Base-by-base conservation (phyloP, 1,140 invertebrate genomes). In the Physella acuta region DNA sequence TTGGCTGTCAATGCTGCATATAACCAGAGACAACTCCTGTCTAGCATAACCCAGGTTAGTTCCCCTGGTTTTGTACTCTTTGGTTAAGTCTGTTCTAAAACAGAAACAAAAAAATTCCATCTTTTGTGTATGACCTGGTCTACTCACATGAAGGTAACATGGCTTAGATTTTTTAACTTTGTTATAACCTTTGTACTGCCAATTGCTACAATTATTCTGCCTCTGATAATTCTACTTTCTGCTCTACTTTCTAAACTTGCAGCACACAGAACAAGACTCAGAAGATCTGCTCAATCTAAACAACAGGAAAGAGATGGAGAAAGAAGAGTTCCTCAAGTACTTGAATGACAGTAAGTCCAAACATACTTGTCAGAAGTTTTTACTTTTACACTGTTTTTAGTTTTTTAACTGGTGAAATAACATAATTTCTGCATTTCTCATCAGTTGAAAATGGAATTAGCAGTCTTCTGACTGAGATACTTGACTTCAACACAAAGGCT, bases 401-500 rank as follows among this genome's bases (percentile, higher is more conserved):
- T n/a, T n/a, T n/a, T n/a, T n/a, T n/a, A n/a, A n/a, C n/a, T n/a
- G n/a, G n/a, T n/a, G n/a, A n/a, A 33, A n/a, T 8, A 37, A 28
- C 11, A n/a, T 34, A n/a, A 28, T 28, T 55, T 28, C 3, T 52
- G 55, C n/a, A 33, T 51, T 28, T 24, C 2, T 65, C 68, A 73
- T 3, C 64, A 82, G 82, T 78, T 30, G 81, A 82, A 59, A 44
- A 75, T 56, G 72, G 72, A 11, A 74, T 80, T 1, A 72, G 66
- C 26, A 61, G 76, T 30, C 58, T 82, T 30, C 75, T 82, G 37
- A 26, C 70, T 3, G 26, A 77, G 24, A 44, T 83, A 17, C 60
- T 81, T 3, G 76, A 78, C 39, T 75, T 78, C 61, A 82, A 77
- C 71, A 75, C 73, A 30, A 78, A 77, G 61, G 74, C 76, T 2